A percentile compares a stretch with the other conserved stretches of the same genome.
Conservation (phyloP, 2,888 invertebrate species). For the Lissocephala sabroskyi region DNA sequence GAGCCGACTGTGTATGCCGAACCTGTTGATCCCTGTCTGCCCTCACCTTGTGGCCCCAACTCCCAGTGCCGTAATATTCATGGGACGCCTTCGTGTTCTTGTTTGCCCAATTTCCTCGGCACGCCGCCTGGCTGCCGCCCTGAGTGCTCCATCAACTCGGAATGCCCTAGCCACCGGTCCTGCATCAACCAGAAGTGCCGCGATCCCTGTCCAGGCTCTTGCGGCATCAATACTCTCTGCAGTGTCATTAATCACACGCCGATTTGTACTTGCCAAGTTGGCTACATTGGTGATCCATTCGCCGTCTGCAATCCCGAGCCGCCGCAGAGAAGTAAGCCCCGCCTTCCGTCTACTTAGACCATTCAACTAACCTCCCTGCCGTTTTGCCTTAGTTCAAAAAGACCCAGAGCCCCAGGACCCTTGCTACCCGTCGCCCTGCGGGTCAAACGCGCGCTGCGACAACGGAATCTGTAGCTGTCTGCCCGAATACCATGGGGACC, state of each 20-base stretch:
- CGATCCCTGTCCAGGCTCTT: slow-evolving; percentile 80
- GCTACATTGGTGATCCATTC: slow-evolving; percentile 79
- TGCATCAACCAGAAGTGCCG: slow-evolving; percentile 84
- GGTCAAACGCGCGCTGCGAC: slow-evolving; percentile 80
- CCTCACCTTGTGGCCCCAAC: slow-evolving; percentile 84
- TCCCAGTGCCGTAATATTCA: slow-evolving; percentile 77
- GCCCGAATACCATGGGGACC: slow-evolving; percentile 79
- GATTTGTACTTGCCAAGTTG: slow-evolving; percentile 77
- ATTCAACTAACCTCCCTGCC: neutral
- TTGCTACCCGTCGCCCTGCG: slow-evolving; percentile 82
- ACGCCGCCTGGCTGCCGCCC: slow-evolving; percentile 83
- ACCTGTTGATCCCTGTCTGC: slow-evolving; percentile 77
- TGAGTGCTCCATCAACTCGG: slow-evolving; percentile 83
- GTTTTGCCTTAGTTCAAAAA: slow-evolving; percentile 33
- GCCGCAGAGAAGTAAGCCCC: slow-evolving; percentile 66
- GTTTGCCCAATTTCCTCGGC: slow-evolving; percentile 81
- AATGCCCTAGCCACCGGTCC: slow-evolving; percentile 80
- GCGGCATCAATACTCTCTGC: slow-evolving; percentile 78
- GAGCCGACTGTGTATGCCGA: slow-evolving; percentile 47
- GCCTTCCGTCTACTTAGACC: neutral
- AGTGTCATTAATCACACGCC: slow-evolving; percentile 80
- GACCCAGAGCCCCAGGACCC: slow-evolving; percentile 73
- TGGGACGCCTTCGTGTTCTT: slow-evolving; percentile 77
- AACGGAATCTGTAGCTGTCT: slow-evolving; percentile 81
- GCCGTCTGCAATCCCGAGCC: slow-evolving; percentile 74